Evolutionary conservation across 2,888 invertebrate genomes (phyloP).

Genomic region (Phyto melanocephala): DNA sequence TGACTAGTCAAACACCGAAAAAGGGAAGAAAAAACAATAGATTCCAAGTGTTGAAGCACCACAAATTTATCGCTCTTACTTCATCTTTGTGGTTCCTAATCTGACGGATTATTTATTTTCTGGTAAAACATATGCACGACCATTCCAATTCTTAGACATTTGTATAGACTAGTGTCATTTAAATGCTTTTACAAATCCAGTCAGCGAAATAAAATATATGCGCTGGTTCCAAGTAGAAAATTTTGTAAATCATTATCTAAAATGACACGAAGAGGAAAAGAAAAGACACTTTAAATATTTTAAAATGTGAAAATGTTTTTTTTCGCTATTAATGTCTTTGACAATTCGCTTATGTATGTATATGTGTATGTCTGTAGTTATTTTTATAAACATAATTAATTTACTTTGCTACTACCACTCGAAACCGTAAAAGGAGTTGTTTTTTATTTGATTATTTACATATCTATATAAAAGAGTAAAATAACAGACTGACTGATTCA

Average conservation of each 20-base stretch:
- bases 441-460: no score
- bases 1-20: not conserved
- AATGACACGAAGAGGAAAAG: conserved; percentile 29
- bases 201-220: conserved; percentile 12
- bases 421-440: no score
- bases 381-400: no score
- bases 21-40: not conserved
- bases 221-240: not conserved
- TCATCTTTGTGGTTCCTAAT: conserved; percentile 10
- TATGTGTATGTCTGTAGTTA: no score
- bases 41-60: conserved; percentile 11
- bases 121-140: conserved; percentile 9
- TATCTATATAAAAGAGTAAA: no score
- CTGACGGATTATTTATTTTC: not conserved
- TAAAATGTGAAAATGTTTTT: conserved; percentile 6
- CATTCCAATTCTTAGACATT: no score
- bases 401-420: no score
- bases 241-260: conserved; percentile 52
- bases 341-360: conserved; percentile 3
- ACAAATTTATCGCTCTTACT: conserved; percentile 5
- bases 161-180: no score
- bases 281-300: conserved; percentile 5
- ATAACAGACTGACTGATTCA: no score
- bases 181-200: not conserved
- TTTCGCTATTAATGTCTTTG: not conserved